Percentiles rank a stretch among this genome's conserved stretches.
Conservation (phyloP, 2,797 vertebrate species). For the Microctenopoma stevenorrisi region DNA sequence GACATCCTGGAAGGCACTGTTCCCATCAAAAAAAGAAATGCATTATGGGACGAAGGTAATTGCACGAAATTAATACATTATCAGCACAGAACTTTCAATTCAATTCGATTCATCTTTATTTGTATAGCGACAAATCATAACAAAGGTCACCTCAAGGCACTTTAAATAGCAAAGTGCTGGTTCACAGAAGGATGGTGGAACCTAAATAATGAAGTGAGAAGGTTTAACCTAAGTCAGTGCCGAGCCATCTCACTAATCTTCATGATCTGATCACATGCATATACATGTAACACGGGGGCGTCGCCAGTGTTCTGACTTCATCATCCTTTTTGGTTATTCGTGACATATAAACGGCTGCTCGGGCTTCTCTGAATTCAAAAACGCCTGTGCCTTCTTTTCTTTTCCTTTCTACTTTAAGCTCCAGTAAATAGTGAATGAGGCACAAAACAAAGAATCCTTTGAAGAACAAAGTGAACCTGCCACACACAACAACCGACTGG, state of each 20-base stretch:
- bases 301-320: conserved; percentile 12
- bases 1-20: conserved; percentile 73
- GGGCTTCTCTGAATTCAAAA: conserved; percentile 29
- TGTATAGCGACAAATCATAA: too few species aligned
- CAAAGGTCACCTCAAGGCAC: too few species aligned
- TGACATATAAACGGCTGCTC: conserved; percentile 14
- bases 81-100: conserved; percentile 36
- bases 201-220: conserved; percentile 16
- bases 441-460: conserved; percentile 75
- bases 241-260: conserved; percentile 4
- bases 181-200: conserved; percentile 17
- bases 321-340: conserved; percentile 13
- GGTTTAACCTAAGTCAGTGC: conserved; percentile 16
- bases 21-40: conserved; percentile 65
- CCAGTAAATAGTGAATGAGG: conserved; percentile 64
- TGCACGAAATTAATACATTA: conserved; percentile 61
- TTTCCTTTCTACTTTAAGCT: conserved; percentile 58
- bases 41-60: conserved; percentile 63
- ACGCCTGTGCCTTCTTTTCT: conserved; percentile 17
- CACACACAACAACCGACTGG: conserved; percentile 59
- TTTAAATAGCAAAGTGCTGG: not conserved
- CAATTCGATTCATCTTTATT: too few species aligned
- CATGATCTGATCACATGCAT: conserved; percentile 27
- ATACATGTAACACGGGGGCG: not conserved
- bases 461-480: conserved; percentile 77